Percentiles rank a stretch among this genome's conserved stretches.
Evolutionary conservation across 2,797 vertebrate genomes (phyloP).

Genomic region (Acrocephalus scirpaceus): DNA sequence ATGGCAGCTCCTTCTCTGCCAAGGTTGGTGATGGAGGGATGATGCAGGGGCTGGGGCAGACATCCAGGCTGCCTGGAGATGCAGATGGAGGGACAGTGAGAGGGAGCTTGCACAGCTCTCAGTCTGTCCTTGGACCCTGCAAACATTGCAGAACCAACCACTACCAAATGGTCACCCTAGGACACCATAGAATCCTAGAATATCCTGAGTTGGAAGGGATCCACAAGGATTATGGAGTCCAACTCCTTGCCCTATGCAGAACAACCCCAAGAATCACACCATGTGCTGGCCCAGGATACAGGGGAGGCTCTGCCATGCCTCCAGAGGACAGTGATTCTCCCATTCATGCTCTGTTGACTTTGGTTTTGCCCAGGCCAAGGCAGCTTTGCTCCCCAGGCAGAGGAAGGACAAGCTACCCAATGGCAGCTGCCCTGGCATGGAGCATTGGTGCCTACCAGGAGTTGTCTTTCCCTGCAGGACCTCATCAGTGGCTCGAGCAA

Average conservation of each 20-base stretch:
- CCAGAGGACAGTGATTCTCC: neutral
- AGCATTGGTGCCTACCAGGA: slow-evolving; percentile 77
- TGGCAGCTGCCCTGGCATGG: fast-evolving
- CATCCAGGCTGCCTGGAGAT: slow-evolving; percentile 78
- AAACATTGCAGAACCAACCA: neutral
- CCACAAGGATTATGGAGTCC: neutral
- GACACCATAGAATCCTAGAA: neutral
- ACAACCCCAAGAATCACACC: neutral
- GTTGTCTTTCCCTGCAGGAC: slow-evolving; percentile 83
- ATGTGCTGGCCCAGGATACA: neutral
- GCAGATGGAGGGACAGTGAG: slow-evolving; percentile 20
- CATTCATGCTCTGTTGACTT: neutral
- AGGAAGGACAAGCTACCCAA: neutral
- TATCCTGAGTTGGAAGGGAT: neutral
- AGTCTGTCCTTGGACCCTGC: neutral
- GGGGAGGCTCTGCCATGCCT: neutral
- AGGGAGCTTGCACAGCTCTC: neutral
- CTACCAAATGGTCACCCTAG: neutral
- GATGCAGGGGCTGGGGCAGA: slow-evolving; percentile 81
- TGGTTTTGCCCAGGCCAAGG: neutral
- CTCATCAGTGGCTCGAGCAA: slow-evolving; percentile 85
- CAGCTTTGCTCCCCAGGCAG: neutral
- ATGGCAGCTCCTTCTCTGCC: slow-evolving; percentile 87
- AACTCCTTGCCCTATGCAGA: neutral
- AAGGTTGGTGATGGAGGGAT: slow-evolving; percentile 81